phyloP scores from a whole-genome alignment of 2,797 vertebrate genomes.

The Eupleurogrammus muticus region DNA sequence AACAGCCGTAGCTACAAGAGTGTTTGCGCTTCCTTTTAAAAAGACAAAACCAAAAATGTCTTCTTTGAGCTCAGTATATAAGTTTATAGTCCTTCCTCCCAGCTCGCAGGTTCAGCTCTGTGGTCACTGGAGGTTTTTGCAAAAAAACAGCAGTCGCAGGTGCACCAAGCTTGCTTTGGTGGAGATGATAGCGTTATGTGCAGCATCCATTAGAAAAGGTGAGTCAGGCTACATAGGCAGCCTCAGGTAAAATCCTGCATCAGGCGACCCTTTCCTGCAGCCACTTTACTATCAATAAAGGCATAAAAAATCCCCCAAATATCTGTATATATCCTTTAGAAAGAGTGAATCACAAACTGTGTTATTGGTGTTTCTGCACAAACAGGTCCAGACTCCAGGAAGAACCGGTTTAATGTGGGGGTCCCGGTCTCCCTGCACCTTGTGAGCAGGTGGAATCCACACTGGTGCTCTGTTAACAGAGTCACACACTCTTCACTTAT shows the following conservation, averaged over 20 bases:
- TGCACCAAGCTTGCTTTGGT: conserved; percentile 40
- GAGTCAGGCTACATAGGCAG: background rate
- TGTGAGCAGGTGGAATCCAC: background rate
- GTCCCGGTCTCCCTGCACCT: background rate
- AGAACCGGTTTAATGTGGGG: too few species aligned
- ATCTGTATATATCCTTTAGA: conserved; percentile 35
- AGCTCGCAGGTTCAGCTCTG: conserved; percentile 58
- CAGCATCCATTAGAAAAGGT: conserved; percentile 34
- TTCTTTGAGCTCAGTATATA: conserved; percentile 62
- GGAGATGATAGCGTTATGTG: conserved; percentile 45
- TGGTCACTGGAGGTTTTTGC: conserved; percentile 78
- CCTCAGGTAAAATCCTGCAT: too few species aligned
- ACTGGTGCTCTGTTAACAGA: background rate
- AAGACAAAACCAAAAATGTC: conserved; percentile 28
- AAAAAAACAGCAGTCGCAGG: conserved; percentile 59
- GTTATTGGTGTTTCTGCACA: background rate
- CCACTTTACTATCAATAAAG: too few species aligned
- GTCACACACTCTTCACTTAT: conserved; percentile 8
- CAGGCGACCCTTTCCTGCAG: too few species aligned
- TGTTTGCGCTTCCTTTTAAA: conserved; percentile 15
- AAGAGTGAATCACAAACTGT: conserved; percentile 36
- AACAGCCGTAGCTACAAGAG: conserved; percentile 41
- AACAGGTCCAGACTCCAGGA: background rate
- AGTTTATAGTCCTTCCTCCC: conserved; percentile 42
- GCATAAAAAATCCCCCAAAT: too few species aligned